A percentile compares a stretch with the other conserved stretches of the same genome.
Conservation (phyloP, 2,888 invertebrate genomes). For the Oscheius sp. region DNA sequence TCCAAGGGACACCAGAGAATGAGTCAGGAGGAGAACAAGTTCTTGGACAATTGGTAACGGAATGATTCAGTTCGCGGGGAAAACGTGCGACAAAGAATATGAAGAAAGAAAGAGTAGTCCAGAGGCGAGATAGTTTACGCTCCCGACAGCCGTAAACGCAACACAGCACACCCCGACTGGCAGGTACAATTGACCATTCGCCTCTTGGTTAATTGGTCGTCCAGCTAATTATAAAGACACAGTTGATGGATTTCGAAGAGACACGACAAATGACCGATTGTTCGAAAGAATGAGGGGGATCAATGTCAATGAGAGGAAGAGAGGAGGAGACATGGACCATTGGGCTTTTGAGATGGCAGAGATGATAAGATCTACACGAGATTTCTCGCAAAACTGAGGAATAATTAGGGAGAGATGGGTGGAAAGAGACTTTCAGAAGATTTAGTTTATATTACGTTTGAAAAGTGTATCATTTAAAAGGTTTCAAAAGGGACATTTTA, state of each 20-base stretch:
- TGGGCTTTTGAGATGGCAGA: not conserved
- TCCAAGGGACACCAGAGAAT: constrained; percentile 1
- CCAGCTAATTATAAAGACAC: constrained; percentile 12
- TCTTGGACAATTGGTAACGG: constrained; percentile 14
- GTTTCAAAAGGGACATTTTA: no score
- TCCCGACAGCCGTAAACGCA: constrained; percentile 9
- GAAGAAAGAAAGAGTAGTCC: no score
- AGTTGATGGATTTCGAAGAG: constrained; percentile 10
- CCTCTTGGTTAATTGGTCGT: not conserved
- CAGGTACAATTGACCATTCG: constrained; percentile 8
- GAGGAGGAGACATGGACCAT: constrained; percentile 1
- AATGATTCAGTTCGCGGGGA: not conserved
- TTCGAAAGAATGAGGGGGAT: not conserved
- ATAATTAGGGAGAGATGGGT: no score
- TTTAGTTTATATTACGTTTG: no score
- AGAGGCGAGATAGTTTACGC: constrained; percentile 2
- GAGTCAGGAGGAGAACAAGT: constrained; percentile 24
- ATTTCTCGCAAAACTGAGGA: no score
- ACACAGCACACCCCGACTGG: not conserved
- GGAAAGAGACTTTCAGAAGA: no score
- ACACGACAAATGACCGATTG: not conserved
- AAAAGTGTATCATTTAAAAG: no score
- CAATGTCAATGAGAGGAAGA: not conserved
- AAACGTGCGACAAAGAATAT: constrained; percentile 9
- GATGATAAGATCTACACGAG: not conserved